Evolutionary conservation across 1,140 invertebrate species (phyloP).

Genomic region (Camponotus vicinus): DNA sequence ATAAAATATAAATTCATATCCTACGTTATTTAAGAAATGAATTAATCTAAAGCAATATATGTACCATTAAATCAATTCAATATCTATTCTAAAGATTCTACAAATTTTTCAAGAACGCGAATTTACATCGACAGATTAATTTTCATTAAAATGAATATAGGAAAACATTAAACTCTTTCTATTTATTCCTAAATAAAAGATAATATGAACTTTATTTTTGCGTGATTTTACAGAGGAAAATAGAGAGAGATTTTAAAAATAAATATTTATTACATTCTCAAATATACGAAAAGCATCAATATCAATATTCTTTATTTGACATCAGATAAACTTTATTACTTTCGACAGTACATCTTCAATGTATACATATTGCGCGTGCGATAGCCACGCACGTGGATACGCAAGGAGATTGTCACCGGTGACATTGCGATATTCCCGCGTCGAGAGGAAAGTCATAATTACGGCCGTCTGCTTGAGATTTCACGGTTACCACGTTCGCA

Average conservation of each 20-base stretch:
- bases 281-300: not conserved
- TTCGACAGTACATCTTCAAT: not conserved
- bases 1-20: no score
- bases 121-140: not conserved
- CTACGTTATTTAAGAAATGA: not conserved
- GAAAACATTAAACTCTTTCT: not conserved
- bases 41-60: no score
- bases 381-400: constrained; percentile 19
- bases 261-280: no score
- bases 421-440: constrained; percentile 59
- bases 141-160: no score
- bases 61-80: not conserved
- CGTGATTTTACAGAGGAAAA: no score
- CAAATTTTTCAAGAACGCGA: not conserved
- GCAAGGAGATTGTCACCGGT: constrained; percentile 42
- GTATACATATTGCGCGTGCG: not conserved
- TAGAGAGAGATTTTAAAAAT: no score
- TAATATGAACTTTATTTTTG: no score
- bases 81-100: no score
- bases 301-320: not conserved
- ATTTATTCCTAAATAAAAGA: no score
- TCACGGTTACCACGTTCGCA: constrained; percentile 54
- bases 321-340: no score
- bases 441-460: constrained; percentile 56
- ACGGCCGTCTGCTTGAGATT: constrained; percentile 47